These are phyloP conservation scores for Sialis lutaria DNA, from an alignment of 2,888 invertebrate species.

Conservation along the genomic window DNA sequence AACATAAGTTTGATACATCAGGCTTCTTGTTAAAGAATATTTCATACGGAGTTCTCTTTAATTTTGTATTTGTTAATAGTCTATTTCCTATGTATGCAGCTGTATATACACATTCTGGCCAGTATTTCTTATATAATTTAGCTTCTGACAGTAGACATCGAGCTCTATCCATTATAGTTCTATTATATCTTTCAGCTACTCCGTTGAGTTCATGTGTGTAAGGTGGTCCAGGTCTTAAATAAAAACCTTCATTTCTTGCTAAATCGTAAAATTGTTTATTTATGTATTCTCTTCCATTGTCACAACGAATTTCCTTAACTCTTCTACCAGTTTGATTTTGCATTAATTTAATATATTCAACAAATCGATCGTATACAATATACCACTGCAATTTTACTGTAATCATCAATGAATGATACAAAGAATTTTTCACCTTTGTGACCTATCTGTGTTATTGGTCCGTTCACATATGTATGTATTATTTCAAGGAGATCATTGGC, in stretches of 20 bases:
- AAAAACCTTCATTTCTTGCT: constrained; percentile 10
- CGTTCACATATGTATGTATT: constrained; percentile 12
- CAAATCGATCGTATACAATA: constrained; percentile 1
- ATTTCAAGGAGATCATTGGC: constrained; percentile 9
- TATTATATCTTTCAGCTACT: constrained; percentile 11
- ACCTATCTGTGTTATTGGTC: constrained; percentile 6
- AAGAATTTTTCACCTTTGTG: constrained; percentile 6
- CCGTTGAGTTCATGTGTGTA: constrained; percentile 8
- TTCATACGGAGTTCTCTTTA: constrained; percentile 4
- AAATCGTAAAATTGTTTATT: constrained; percentile 9
- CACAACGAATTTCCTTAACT: constrained; percentile 4
- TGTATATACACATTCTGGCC: constrained; percentile 9
- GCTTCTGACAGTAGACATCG: constrained; percentile 12
- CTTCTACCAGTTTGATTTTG: constrained; percentile 6
- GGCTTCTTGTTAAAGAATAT: constrained; percentile 4
- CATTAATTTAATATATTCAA: constrained; percentile 6
- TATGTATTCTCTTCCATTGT: constrained; percentile 6
- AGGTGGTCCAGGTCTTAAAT: constrained; percentile 8
- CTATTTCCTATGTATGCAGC: constrained; percentile 10
- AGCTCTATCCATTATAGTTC: constrained; percentile 11
- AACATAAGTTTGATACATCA: constrained; percentile 2
- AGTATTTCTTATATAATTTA: constrained; percentile 8
- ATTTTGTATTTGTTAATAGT: constrained; percentile 6
- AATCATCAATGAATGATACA: constrained; percentile 4
- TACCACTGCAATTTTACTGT: constrained; percentile 2